Evolutionary conservation across 1,140 invertebrate genomes (phyloP).

Genomic region (Luehdorfia chinensis): DNA sequence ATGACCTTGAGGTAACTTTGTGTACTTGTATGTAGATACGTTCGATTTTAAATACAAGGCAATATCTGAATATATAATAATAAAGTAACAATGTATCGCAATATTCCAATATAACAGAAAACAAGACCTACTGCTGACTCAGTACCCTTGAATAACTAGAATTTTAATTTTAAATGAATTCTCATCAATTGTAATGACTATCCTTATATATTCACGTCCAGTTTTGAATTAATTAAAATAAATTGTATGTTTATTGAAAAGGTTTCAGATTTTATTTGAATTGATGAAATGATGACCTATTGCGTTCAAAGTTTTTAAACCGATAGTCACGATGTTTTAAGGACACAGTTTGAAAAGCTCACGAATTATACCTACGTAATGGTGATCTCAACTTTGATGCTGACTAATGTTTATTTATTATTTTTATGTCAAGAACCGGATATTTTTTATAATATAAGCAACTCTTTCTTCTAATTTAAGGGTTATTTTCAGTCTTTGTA

Average conservation of each 20-base stretch:
- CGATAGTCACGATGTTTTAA: conserved; percentile 24
- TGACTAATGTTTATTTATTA: conserved; percentile 22
- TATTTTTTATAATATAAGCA: conserved; percentile 8
- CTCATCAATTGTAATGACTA: too few species aligned
- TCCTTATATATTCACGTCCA: too few species aligned
- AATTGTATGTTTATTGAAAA: too few species aligned
- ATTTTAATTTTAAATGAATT: conserved; percentile 10
- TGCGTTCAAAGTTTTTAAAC: neutral
- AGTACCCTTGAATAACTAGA: conserved; percentile 2
- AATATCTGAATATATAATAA: too few species aligned
- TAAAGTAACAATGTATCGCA: too few species aligned
- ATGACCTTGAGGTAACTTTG: too few species aligned
- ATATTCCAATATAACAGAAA: too few species aligned
- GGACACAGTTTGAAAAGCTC: conserved; percentile 22
- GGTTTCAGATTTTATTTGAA: neutral
- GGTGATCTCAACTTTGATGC: conserved; percentile 35
- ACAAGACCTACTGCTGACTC: neutral
- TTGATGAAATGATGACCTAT: conserved; percentile 10
- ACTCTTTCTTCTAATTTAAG: neutral
- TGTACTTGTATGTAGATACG: too few species aligned
- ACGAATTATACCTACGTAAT: conserved; percentile 12
- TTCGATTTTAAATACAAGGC: too few species aligned
- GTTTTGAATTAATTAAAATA: too few species aligned
- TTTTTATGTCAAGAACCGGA: conserved; percentile 1
- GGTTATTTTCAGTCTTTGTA: neutral